Base-by-base conservation (phyloP, 2,797 vertebrate species). In the Synanceia verrucosa region DNA sequence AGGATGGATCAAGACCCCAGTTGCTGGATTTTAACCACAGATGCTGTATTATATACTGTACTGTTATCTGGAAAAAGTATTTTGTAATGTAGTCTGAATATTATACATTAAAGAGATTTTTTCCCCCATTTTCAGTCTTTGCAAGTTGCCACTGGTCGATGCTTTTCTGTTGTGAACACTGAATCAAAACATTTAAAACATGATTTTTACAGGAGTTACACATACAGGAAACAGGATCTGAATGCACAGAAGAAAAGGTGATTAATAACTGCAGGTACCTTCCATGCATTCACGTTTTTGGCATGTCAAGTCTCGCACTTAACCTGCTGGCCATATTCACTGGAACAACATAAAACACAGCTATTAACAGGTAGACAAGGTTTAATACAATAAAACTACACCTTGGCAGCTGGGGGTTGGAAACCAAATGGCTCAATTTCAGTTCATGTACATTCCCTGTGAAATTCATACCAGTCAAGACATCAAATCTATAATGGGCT, bases 61-160 rank as follows among this genome's bases (percentile, higher is more conserved):
- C 44, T 63, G 19, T 75, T 60, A 13, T 79, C 18, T 71, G 36
- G n/a, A 43, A 64, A 57, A 80, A 59, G 23, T 52, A 0, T 70
- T 65, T 41, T 89, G 75, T 74, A 76, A 59, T 68, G 73, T 78
- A 51, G 10, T 82, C 13, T 61, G 31, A 73, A 85, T 68, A 73
- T 64, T 46, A 66, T 63, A 53, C 21, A 88, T 86, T 91, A 90
- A 92, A 92, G 78, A 28, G 78, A 28, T 71, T 67, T 65, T 66
- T 76, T 47, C 26, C 14, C n/a, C 6, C 31, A 1, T 52, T 73
- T 82, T 59, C 80, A 81, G 19, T 52, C 21, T 23, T 21, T 34
- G 2, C 4, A 57, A 5, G 34, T 5, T 50, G 43, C 9, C 24
- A 18, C 18, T 63, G 23, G 2, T 65, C 61, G 1, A 56, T 41